These are phyloP conservation scores for Antheraea yamamai DNA, from an alignment of 2,888 invertebrate species.

Conservation along the genomic window DNA sequence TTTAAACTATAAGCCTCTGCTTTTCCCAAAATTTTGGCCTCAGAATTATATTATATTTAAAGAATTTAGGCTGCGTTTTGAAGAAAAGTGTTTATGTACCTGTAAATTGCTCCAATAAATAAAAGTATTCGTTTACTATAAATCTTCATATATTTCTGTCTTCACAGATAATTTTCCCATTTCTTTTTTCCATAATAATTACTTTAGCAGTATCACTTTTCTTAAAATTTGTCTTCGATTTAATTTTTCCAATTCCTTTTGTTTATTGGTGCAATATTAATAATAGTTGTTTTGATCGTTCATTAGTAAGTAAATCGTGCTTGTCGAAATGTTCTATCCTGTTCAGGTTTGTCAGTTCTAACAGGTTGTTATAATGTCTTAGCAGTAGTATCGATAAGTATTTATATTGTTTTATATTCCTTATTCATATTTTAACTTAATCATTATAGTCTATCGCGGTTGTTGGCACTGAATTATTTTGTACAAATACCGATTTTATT, in stretches of 20 bases:
- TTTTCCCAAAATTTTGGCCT: conserved; percentile 63
- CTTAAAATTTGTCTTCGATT: conserved; percentile 31
- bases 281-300: conserved; percentile 53
- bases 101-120: conserved; percentile 72
- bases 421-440: conserved; percentile 69
- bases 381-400: conserved; percentile 54
- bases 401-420: conserved; percentile 74
- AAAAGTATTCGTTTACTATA: conserved; percentile 37
- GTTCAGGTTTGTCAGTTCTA: conserved; percentile 46
- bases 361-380: conserved; percentile 51
- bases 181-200: conserved; percentile 17
- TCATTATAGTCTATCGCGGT: conserved; percentile 76
- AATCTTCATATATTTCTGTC: conserved; percentile 20
- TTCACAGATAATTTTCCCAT: conserved; percentile 20
- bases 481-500: conserved; percentile 80
- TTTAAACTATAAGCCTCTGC: conserved; percentile 51
- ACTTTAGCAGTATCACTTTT: conserved; percentile 13
- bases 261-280: conserved; percentile 67
- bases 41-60: conserved; percentile 40
- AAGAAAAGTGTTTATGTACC: conserved; percentile 69
- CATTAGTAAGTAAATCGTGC: conserved; percentile 39
- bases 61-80: conserved; percentile 58
- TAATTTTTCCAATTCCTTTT: conserved; percentile 40
- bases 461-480: conserved; percentile 79
- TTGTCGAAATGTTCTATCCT: conserved; percentile 53